Base-by-base conservation (phyloP, 2,888 invertebrate genomes). In the Spisula subtruncata region DNA sequence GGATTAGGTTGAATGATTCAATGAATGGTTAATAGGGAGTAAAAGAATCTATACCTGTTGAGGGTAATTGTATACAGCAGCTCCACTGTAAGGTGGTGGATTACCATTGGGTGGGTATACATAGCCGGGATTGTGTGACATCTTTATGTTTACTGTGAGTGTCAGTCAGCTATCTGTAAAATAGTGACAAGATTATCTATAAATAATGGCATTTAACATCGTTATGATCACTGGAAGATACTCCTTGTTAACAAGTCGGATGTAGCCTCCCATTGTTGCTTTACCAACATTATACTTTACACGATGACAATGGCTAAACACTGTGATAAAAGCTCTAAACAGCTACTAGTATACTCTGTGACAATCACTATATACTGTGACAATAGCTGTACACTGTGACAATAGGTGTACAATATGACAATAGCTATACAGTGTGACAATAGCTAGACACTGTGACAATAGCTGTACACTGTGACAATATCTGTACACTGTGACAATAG, bases 121-220 rank as follows among this genome's bases (percentile, higher is more conserved):
- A 25, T 51, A 66, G 18, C 91, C 89, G 86, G 86, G 89, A 1
- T 41, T 41, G 8, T 86, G 71, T 84, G 91, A 89, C 91, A 91
- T 91, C 25, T 18, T 91, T 14, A 5, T 51, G n/a, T 54, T 29
- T 82, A 32, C 25, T 81, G 25, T 66, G 5, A 25, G n/a, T 6
- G 8, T n/a, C 5, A 66, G 25, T 25, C 5, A 0, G n/a, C 25
- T n/a, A 66, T 25, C 60, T 66, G 25, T 10, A 66, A 66, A 66
- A 25, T n/a, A 66, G n/a, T 25, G 60, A n/a, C n/a, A n/a, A n/a
- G n/a, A n/a, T n/a, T n/a, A n/a, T n/a, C n/a, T n/a, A n/a, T n/a
- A n/a, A n/a, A n/a, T n/a, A n/a, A n/a, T n/a, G 51, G 8, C 60
- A 75, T 75, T 75, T 18, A 35, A 75, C 35, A 35, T 35, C 16